Evolutionary conservation across 1,140 invertebrate species (phyloP).

Genomic region (Pogonognathellus flavescens): DNA sequence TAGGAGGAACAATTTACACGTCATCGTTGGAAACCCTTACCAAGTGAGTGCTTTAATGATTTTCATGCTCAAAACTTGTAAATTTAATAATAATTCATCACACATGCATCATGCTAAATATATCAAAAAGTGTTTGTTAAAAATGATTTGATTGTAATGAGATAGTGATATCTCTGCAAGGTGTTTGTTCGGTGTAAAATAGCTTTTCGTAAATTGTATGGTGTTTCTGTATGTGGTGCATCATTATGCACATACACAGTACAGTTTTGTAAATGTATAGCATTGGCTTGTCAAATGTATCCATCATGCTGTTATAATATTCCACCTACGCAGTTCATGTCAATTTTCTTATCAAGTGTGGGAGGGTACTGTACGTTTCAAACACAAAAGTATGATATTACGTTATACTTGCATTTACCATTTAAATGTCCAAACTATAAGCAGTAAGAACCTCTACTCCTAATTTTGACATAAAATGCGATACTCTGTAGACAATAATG

Average conservation of each 20-base stretch:
- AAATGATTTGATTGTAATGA: too few relatives aligned
- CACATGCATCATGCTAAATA: too few relatives aligned
- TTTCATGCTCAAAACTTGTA: background rate
- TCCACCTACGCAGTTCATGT: constrained; percentile 29
- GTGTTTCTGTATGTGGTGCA: too few relatives aligned
- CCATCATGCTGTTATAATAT: background rate
- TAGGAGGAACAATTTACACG: constrained; percentile 96
- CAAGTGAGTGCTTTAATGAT: constrained; percentile 78
- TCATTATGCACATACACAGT: too few relatives aligned
- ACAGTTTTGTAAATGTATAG: too few relatives aligned
- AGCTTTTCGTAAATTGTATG: too few relatives aligned
- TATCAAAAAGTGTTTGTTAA: too few relatives aligned
- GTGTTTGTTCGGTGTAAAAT: too few relatives aligned
- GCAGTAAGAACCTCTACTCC: constrained; percentile 4
- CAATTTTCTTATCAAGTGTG: constrained; percentile 7
- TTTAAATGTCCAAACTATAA: background rate
- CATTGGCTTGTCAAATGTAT: too few relatives aligned
- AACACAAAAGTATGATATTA: background rate
- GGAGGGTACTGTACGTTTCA: background rate
- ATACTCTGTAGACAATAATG: constrained; percentile 51
- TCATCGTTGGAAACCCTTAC: constrained; percentile 95
- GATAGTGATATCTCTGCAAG: too few relatives aligned
- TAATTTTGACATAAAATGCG: constrained; percentile 15
- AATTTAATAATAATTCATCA: too few relatives aligned
- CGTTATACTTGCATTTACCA: background rate